phyloP scores from a whole-genome alignment of 1,140 invertebrate species.

The Hypsibius dujardini region DNA sequence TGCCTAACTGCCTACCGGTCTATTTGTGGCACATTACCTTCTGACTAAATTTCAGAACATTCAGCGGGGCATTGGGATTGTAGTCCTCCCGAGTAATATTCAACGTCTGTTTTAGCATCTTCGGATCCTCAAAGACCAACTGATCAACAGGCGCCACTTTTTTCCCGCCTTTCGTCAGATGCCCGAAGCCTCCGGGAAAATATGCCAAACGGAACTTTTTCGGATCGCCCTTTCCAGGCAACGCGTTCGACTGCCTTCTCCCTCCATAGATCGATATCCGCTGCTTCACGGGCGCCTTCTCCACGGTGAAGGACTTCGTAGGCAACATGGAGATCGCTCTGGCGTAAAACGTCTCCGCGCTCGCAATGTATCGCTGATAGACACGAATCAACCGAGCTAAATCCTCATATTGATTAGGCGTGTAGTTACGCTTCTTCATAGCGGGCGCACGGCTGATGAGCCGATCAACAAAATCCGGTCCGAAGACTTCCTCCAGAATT shows the following conservation, averaged over 20 bases:
- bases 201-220: constrained; percentile 1
- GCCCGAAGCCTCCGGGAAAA: not conserved
- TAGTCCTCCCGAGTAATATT: not conserved
- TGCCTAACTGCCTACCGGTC: too few species aligned
- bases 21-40: too few species aligned
- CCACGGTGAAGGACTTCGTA: not conserved
- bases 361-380: not conserved
- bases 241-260: not conserved
- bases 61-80: not conserved
- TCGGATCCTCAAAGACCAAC: not conserved
- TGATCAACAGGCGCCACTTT: constrained; percentile 4
- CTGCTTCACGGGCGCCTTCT: not conserved
- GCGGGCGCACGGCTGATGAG: not conserved
- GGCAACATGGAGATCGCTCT: not conserved
- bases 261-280: not conserved
- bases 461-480: constrained; percentile 4
- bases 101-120: not conserved
- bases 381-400: not conserved
- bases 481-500: not conserved
- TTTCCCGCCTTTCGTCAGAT: constrained; percentile 5
- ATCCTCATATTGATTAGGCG: constrained; percentile 9
- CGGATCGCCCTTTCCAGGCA: not conserved
- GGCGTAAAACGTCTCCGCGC: not conserved
- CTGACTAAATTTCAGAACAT: not conserved
- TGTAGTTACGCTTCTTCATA: not conserved